Evolutionary conservation across 2,113 vertebrate genomes (phyloP).

Genomic region (Xenus cinereus): DNA sequence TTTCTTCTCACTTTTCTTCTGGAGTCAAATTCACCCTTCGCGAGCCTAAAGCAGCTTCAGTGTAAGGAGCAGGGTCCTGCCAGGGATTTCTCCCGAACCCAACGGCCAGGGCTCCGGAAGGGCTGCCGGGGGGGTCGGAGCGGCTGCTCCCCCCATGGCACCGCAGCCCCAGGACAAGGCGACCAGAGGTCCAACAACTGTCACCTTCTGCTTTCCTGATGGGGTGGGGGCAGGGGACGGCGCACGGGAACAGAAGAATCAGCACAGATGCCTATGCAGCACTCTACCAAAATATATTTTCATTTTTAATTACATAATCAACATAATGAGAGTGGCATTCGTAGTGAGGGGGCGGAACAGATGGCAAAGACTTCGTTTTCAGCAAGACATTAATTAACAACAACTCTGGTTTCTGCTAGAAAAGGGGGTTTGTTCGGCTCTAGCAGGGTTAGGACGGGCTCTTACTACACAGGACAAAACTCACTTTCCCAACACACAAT

Average conservation of each 20-base stretch:
- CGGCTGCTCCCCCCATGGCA: neutral
- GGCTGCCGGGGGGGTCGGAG: neutral
- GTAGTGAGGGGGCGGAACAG: slow-evolving; percentile 61
- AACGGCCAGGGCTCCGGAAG: neutral
- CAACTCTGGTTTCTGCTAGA: slow-evolving; percentile 12
- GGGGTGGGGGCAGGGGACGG: neutral
- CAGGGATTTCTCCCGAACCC: neutral
- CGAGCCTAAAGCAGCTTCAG: neutral
- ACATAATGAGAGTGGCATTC: slow-evolving; percentile 36
- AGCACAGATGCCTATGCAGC: slow-evolving; percentile 41
- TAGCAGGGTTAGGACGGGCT: neutral
- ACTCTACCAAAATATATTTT: slow-evolving; percentile 65
- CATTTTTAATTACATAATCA: slow-evolving; percentile 66
- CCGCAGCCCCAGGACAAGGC: neutral
- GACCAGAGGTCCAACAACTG: neutral
- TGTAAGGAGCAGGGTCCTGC: neutral
- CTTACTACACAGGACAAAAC: neutral
- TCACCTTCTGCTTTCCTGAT: neutral
- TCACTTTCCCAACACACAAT: neutral
- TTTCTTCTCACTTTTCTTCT: neutral
- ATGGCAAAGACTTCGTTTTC: slow-evolving; percentile 55
- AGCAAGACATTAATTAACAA: slow-evolving; percentile 48
- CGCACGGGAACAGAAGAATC: neutral
- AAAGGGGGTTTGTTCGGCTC: neutral
- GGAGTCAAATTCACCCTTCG: neutral